These are phyloP conservation scores for Galago senegalensis DNA, from an alignment of 2,797 vertebrate genomes.

Conservation along the genomic window DNA sequence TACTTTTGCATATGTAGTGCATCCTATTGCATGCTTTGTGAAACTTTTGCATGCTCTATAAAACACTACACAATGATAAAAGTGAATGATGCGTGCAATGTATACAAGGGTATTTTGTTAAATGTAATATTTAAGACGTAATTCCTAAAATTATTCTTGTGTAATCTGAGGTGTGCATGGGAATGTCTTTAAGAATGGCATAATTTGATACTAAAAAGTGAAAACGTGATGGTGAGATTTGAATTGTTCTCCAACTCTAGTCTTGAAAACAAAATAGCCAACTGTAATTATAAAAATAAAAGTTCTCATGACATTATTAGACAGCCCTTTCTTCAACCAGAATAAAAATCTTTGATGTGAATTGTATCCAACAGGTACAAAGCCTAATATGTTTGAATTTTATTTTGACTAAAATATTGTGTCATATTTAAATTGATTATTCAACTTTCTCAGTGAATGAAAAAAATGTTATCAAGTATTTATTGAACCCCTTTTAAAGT, in stretches of 20 bases:
- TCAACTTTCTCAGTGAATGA: constrained; percentile 1
- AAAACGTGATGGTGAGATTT: neutral
- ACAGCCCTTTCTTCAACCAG: neutral
- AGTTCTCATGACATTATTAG: neutral
- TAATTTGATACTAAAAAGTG: neutral
- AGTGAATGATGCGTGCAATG: neutral
- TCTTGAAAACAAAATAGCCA: neutral
- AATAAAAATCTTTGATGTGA: constrained; percentile 1
- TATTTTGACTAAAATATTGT: constrained; percentile 27
- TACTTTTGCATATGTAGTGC: neutral
- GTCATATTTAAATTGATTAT: neutral
- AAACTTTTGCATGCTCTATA: neutral
- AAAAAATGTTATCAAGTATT: neutral
- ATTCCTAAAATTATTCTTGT: neutral
- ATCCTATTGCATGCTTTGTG: neutral
- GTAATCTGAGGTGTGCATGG: neutral
- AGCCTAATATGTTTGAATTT: neutral
- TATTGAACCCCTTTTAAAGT: neutral
- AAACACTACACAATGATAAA: neutral
- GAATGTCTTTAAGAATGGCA: neutral
- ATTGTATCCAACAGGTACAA: neutral
- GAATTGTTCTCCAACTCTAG: neutral
- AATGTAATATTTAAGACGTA: neutral
- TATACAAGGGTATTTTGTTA: neutral
- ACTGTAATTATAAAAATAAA: neutral